Evolutionary conservation across 2,113 vertebrate species (phyloP).

Genomic region (Muntiacus muntjak): DNA sequence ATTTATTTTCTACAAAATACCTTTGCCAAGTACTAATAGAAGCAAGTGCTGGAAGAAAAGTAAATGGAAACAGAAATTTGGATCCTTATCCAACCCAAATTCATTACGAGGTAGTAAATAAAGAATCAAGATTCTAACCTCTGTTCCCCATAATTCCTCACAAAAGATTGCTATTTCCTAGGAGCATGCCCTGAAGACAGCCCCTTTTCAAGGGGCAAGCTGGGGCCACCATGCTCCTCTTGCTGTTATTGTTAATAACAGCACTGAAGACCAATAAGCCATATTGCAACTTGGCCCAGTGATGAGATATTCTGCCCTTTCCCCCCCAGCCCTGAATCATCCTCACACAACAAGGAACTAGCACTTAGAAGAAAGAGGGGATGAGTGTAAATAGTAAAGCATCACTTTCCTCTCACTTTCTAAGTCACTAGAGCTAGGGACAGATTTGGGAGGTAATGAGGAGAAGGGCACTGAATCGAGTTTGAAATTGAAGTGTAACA

Average conservation of each 20-base stretch:
- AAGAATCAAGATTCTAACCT: background rate
- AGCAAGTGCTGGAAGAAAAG: constrained; percentile 43
- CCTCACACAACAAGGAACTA: background rate
- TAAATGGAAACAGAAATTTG: constrained; percentile 54
- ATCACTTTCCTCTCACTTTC: background rate
- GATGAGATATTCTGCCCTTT: background rate
- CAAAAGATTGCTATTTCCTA: background rate
- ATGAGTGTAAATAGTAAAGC: background rate
- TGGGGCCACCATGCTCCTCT: background rate
- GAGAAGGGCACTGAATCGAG: background rate
- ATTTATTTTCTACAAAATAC: constrained; percentile 46
- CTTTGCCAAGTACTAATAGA: constrained; percentile 60
- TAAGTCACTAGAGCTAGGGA: background rate
- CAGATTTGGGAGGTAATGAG: background rate
- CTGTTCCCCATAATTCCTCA: background rate
- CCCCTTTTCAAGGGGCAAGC: too few species aligned
- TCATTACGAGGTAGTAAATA: constrained; percentile 40
- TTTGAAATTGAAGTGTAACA: background rate
- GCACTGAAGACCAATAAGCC: background rate
- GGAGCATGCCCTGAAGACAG: background rate
- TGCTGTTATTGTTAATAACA: background rate
- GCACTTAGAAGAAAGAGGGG: background rate
- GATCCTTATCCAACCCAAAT: constrained; percentile 42
- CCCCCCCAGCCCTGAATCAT: background rate
- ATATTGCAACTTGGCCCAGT: background rate